Evolutionary conservation across 37 sponge, comb jelly and placozoan genomes (phyloP), one percentile per base, ranked within the genome.

Genomic region (Ephydatia muelleri): DNA sequence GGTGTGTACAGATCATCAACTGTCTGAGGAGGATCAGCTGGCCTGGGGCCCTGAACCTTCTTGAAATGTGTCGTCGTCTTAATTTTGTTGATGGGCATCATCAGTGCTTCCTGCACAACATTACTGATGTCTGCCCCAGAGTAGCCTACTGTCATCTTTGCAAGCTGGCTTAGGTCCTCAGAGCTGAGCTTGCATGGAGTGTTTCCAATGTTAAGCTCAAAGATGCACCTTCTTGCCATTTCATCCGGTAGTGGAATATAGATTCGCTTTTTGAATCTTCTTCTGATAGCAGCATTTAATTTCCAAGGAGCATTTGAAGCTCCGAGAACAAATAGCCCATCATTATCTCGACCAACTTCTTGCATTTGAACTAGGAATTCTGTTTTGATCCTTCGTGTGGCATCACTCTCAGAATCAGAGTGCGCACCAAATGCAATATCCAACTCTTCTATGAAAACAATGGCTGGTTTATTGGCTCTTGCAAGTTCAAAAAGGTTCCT

Each of bases 401-500:
- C 76, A 37, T 88, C 89, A 40, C 84, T 88, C 68, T 88, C 89
- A 14, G 73, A 72, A 8, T 82, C 78, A 27, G 85, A 83, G 3
- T 83, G 86, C 6, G 93, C 72, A 49, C 91, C 66, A 69, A 89
- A 96, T 68, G 93, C 81, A 11, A 93, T 93, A 79, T 96, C 96
- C 28, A 96, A 95, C 57, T 99, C 99, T 85, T 99, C 99, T 16
- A 99, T 97, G 91, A 99, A 99, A 64, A 99, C 96, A 74, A 99
- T 97, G 39, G 99, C 90, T 5, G 99, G 99, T 70, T 92, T 95
- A 66, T 80, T 95, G 19, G 65, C 83, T 38, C 99, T 82, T 13
- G 99, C 99, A 78, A 94, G 81, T 65, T 91, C 94, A 86, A 99
- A 99, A 30, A 99, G 83, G 5, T 86, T 80, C 75, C 94, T 96